A percentile compares a stretch with the other conserved stretches of the same genome.
Conservation (phyloP, 2,888 invertebrate species). For the Ferrisia virgata region DNA sequence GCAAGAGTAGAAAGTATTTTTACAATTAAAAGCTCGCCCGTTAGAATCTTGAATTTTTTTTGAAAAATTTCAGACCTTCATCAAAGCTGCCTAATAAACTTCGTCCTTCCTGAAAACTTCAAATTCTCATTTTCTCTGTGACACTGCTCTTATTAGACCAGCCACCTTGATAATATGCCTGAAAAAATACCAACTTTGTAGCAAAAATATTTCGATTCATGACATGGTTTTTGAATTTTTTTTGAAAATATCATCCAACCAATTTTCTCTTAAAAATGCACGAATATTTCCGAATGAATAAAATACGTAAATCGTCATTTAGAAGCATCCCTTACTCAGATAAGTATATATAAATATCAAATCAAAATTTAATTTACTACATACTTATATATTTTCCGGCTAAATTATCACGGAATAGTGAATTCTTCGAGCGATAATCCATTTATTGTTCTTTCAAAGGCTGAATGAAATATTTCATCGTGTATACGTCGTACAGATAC, state of each 20-base stretch:
- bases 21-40: too few relatives aligned
- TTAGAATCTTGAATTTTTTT: too few relatives aligned
- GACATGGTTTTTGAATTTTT: neutral
- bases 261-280: neutral
- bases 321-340: neutral
- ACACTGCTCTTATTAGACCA: too few relatives aligned
- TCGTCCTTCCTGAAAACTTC: too few relatives aligned
- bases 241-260: neutral
- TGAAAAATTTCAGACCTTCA: too few relatives aligned
- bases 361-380: constrained; percentile 8
- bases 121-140: too few relatives aligned
- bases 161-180: too few relatives aligned
- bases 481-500: neutral
- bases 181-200: too few relatives aligned
- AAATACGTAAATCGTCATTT: neutral
- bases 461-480: constrained; percentile 2
- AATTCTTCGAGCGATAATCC: constrained; percentile 18
- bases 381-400: neutral
- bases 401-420: neutral
- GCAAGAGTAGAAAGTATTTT: too few relatives aligned
- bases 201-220: too few relatives aligned
- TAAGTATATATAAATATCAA: neutral
- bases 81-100: too few relatives aligned
- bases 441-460: constrained; percentile 16
- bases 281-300: neutral